Conservation (phyloP, 1,140 invertebrate species). For the Caenorhabditis latens region DNA sequence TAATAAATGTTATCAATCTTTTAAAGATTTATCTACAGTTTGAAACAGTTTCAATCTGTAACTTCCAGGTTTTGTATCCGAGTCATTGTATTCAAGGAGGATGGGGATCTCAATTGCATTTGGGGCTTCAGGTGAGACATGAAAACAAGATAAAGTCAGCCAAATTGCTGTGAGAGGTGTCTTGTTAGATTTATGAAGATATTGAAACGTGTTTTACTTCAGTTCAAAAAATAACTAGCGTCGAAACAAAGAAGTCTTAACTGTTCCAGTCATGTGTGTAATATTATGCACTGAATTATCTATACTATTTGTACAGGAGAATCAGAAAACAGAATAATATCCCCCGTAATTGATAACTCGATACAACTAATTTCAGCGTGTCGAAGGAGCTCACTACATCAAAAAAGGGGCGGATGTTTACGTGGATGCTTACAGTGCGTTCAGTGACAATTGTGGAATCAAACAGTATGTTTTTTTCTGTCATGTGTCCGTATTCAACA, state of each 20-base stretch:
- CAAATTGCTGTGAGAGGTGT: neutral
- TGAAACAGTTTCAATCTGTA: neutral
- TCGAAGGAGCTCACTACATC: conserved; percentile 86
- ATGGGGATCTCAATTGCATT: conserved; percentile 91
- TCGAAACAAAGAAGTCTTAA: too few relatives aligned
- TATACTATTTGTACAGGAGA: too few relatives aligned
- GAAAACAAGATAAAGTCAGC: neutral
- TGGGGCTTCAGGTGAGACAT: neutral
- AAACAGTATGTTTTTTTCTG: conserved; percentile 66
- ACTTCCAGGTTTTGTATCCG: conserved; percentile 88
- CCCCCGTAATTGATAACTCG: too few relatives aligned
- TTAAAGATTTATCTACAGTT: neutral
- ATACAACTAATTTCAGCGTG: conserved; percentile 86
- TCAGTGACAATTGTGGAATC: conserved; percentile 90
- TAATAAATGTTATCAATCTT: too few relatives aligned
- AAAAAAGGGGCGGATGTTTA: conserved; percentile 94
- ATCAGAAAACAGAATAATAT: too few relatives aligned
- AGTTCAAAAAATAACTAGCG: too few relatives aligned
- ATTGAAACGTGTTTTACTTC: too few relatives aligned
- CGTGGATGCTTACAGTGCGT: conserved; percentile 96
- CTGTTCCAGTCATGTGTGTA: too few relatives aligned
- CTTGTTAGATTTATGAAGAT: too few relatives aligned
- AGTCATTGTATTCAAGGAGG: conserved; percentile 93
- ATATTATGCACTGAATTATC: too few relatives aligned
- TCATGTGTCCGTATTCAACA: too few relatives aligned